Conservation (phyloP, 2,113 vertebrate genomes). For the Sebastes schlegelii region DNA sequence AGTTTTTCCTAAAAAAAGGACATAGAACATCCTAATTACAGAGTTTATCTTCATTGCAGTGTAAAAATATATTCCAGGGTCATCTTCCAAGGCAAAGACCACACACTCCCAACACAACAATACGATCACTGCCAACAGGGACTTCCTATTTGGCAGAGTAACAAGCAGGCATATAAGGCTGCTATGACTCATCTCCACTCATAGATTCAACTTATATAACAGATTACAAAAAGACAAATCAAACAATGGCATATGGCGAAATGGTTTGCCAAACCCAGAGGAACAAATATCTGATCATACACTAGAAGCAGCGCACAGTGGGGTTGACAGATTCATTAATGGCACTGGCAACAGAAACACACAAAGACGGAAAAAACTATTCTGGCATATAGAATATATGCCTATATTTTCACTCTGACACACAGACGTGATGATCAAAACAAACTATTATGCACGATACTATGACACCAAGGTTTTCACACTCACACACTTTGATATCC, state of each 20-base stretch:
- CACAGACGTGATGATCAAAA: conserved; percentile 30
- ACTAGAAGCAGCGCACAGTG: conserved; percentile 33
- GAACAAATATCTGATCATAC: conserved; percentile 62
- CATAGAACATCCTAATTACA: background rate
- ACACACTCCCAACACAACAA: conserved; percentile 25
- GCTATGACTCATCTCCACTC: conserved; percentile 43
- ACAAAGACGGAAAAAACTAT: conserved; percentile 13
- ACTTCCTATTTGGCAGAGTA: conserved; percentile 31
- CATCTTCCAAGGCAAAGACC: conserved; percentile 11
- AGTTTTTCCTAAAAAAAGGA: background rate
- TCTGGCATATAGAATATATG: conserved; percentile 7
- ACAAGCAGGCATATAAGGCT: conserved; percentile 27
- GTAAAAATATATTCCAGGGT: background rate
- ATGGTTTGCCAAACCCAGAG: conserved; percentile 30
- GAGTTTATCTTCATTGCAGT: background rate
- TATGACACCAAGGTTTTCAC: background rate
- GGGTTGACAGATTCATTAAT: conserved; percentile 54
- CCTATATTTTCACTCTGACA: background rate
- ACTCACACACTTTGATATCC: background rate
- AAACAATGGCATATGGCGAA: conserved; percentile 40
- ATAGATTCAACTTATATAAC: conserved; percentile 46
- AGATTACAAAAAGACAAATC: conserved; percentile 54
- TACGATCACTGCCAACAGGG: conserved; percentile 6
- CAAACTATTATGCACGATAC: conserved; percentile 13
- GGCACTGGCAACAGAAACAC: conserved; percentile 14